phyloP scores from a whole-genome alignment of 2,113 vertebrate species.

The Channa argus region DNA sequence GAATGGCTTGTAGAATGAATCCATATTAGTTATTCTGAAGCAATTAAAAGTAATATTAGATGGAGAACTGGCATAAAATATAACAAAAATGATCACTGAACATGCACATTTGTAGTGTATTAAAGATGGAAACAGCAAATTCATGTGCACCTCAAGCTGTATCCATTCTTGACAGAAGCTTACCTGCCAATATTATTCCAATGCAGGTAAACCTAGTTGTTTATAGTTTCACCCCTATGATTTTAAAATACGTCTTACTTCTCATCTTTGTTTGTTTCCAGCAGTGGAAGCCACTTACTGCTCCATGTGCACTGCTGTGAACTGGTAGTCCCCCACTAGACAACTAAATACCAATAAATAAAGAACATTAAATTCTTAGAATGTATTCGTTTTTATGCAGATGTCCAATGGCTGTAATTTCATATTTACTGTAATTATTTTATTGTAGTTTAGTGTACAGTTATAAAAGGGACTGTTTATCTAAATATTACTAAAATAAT shows the following conservation, averaged over 20 bases:
- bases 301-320: conserved; percentile 43
- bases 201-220: conserved; percentile 43
- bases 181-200: conserved; percentile 45
- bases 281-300: conserved; percentile 29
- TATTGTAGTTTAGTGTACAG: conserved; percentile 83
- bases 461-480: conserved; percentile 70
- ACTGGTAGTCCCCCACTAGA: conserved; percentile 33
- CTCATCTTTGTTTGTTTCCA: conserved; percentile 30
- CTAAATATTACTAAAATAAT: conserved; percentile 68
- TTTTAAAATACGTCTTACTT: conserved; percentile 27
- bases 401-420: conserved; percentile 70
- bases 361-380: conserved; percentile 46
- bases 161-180: conserved; percentile 20
- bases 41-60: neutral
- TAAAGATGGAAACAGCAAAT: conserved; percentile 5
- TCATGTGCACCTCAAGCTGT: neutral
- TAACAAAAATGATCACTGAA: neutral
- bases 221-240: conserved; percentile 13
- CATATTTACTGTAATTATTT: conserved; percentile 77
- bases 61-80: neutral
- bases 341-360: conserved; percentile 26
- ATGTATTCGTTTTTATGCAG: conserved; percentile 61
- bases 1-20: neutral
- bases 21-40: neutral
- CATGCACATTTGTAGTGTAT: conserved; percentile 1